These are phyloP conservation scores for human (Homo sapiens) DNA, from an alignment of 2,113 vertebrate species.

Conservation along the genomic window DNA sequence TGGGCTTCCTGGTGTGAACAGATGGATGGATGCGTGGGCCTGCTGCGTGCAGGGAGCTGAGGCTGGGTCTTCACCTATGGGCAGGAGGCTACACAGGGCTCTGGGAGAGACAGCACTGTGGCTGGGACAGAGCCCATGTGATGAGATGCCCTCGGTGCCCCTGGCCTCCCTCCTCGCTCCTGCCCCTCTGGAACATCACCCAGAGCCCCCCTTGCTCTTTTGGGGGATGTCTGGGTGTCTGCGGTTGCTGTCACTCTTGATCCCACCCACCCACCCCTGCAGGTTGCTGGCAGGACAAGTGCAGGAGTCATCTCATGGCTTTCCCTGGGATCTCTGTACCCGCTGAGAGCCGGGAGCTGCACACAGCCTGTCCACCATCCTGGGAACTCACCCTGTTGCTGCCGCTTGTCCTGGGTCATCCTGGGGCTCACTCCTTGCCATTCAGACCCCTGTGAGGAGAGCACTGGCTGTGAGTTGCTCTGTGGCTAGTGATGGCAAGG, in stretches of 20 bases:
- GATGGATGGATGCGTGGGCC: neutral
- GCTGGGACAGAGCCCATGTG: neutral
- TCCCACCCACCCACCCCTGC: too few species aligned
- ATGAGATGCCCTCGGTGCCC: neutral
- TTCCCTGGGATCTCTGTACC: neutral
- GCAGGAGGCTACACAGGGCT: neutral
- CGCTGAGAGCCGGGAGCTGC: rapidly evolving
- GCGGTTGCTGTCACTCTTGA: neutral
- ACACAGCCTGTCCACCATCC: neutral
- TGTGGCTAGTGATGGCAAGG: neutral
- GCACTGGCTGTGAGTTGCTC: neutral
- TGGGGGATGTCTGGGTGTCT: too few species aligned
- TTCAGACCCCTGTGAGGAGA: neutral
- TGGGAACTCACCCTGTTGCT: neutral
- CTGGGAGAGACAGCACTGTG: neutral
- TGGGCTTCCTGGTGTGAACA: too few species aligned
- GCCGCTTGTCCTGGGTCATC: neutral
- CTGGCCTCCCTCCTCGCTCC: neutral
- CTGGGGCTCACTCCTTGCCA: neutral
- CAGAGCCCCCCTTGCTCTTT: neutral
- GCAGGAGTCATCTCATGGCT: neutral
- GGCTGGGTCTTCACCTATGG: neutral
- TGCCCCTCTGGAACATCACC: neutral
- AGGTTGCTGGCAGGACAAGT: neutral
- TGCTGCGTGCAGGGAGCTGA: neutral